These are phyloP conservation scores for Trichomalopsis sarcophagae DNA, from an alignment of 1,140 invertebrate genomes.

Conservation along the genomic window DNA sequence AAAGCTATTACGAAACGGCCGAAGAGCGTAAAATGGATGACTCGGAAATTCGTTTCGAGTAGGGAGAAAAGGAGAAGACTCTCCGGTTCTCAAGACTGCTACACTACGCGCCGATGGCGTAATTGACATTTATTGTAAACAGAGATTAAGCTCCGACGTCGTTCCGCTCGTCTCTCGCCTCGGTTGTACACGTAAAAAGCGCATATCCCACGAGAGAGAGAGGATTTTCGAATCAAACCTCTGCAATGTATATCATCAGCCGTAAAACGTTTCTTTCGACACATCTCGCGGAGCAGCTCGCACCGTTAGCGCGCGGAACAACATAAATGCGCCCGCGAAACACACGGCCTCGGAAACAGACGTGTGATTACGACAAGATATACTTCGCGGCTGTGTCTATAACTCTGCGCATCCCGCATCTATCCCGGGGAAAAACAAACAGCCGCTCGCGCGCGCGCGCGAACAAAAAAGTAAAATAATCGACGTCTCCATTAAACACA, in stretches of 20 bases:
- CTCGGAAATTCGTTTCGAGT: not conserved
- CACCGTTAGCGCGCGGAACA: not conserved
- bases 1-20: conserved; percentile 20
- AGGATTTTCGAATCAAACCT: not conserved
- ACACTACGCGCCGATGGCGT: too few species aligned
- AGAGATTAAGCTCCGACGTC: too few species aligned
- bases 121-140: not conserved
- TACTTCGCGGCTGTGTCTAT: not conserved
- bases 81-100: not conserved
- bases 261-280: not conserved
- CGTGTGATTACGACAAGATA: conserved; percentile 25
- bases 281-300: too few species aligned
- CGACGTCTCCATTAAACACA: conserved; percentile 15
- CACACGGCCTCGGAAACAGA: not conserved
- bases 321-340: not conserved
- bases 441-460: too few species aligned
- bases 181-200: too few species aligned
- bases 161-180: too few species aligned
- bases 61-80: not conserved
- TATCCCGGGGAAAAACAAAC: conserved; percentile 4
- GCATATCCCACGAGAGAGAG: not conserved
- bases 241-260: not conserved
- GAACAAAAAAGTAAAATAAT: not conserved
- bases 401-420: not conserved
- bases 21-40: conserved; percentile 6